Percentiles rank a stretch among this genome's conserved stretches.
Evolutionary conservation across 2,113 vertebrate species (phyloP).

Genomic region (Porphyrio hochstetteri): DNA sequence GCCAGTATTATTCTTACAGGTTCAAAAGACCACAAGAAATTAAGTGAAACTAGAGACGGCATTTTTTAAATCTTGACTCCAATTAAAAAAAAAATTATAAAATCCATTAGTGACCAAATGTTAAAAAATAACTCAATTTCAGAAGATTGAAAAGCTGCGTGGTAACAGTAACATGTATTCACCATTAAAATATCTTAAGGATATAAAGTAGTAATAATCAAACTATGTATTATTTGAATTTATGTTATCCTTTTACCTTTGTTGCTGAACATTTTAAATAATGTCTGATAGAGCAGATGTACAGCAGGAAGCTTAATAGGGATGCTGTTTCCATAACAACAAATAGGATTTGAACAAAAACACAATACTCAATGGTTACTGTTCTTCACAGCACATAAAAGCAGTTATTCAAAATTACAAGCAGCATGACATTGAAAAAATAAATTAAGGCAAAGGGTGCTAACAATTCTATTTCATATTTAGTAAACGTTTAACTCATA

Average conservation of each 20-base stretch:
- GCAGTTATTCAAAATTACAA: conserved; percentile 78
- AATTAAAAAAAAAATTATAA: background rate
- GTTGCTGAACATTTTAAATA: conserved; percentile 64
- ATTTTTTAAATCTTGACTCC: background rate
- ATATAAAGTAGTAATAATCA: background rate
- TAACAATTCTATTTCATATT: conserved; percentile 67
- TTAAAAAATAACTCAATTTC: background rate
- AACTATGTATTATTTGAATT: conserved; percentile 45
- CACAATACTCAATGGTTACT: conserved; percentile 70
- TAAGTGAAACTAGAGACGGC: background rate
- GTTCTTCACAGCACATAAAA: conserved; percentile 74
- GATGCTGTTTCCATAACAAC: conserved; percentile 83
- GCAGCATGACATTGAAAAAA: conserved; percentile 69
- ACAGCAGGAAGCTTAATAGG: conserved; percentile 72
- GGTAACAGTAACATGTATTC: background rate
- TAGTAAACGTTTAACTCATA: conserved; percentile 72
- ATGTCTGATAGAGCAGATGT: conserved; percentile 59
- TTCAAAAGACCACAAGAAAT: conserved; percentile 18
- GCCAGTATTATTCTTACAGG: background rate
- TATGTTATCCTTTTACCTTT: conserved; percentile 38
- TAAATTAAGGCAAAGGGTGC: conserved; percentile 68
- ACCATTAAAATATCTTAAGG: conserved; percentile 23
- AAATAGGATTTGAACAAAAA: conserved; percentile 78
- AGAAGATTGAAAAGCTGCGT: background rate
- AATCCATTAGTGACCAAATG: background rate